Evolutionary conservation across 1,140 invertebrate genomes (phyloP), one percentile per base, ranked within the genome.

Genomic region (Musca vetustissima): DNA sequence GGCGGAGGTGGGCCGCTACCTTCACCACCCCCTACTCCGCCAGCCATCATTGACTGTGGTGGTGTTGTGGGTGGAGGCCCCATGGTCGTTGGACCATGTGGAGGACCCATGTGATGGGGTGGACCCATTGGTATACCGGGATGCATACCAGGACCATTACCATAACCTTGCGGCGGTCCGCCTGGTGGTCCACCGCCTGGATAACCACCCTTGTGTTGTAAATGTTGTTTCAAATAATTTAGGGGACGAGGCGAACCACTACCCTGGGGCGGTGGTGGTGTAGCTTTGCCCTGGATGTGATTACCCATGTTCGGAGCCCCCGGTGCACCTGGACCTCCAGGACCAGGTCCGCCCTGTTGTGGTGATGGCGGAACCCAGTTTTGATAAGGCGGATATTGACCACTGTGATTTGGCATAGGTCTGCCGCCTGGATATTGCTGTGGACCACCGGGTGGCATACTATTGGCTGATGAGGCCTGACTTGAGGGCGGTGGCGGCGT

Each of bases 181-280:
- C 86, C 85, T 7, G 57, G 57, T 11, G 19, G 36, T 8, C 24
- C 53, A 68, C 85, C 84, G 79, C 77, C 75, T 70, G 82, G 82
- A 70, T 81, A 80, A 77, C 87, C 85, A 76, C 87, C 85, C 81
- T 89, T 88, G 78, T 89, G 87, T 82, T 89, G 86, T 74, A 87
- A 83, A 83, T 91, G 89, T 73, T 90, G 89, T 77, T 90, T 89
- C 75, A 91, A 83, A 85, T 90, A 90, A 80, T 87, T 85, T 1
- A 82, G 66, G 8, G 84, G 86, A 61, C 85, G 81, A 17, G 86
- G 83, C 7, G 81, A 83, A 15, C 79, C 78, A 64, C 74, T 74
- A 21, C 73, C 72, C 19, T 78, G 77, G 24, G 66, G 61, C 14
- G 70, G 70, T 43, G 71, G 70, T 47, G 78, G 77, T 53, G 77